Evolutionary conservation across 2,888 invertebrate species (phyloP), one percentile per base, ranked within the genome.

Genomic region (Drosophila peninsularis): DNA sequence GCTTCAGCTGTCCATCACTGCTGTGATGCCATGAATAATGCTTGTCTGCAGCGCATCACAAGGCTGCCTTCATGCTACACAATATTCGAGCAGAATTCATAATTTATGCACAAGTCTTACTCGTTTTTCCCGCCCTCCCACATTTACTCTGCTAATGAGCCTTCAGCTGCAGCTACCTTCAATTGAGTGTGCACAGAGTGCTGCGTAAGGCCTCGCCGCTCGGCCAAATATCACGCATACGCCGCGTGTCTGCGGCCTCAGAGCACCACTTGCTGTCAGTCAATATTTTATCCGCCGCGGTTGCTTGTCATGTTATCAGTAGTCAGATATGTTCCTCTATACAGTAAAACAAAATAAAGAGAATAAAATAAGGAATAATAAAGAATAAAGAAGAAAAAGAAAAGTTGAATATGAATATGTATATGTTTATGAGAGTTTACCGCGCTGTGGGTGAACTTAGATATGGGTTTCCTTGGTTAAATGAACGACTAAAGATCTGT

Each of bases 211-310:
- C 42, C 47, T 21, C 37, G 13, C 19, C 30, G 42, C 39, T 62
- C 54, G 42, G 34, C 27, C 47, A 63, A 60, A 66, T 57, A 70
- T 77, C 58, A 50, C 56, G 57, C 66, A 79, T 71, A 66, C 71
- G 70, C 64, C 57, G 13, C 36, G 52, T 78, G 41, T 47, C 50
- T 30, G 62, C 21, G 49, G 50, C 62, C 39, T 73, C 53, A 70
- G 62, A 2, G 47, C 49, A 27, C 13, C 50, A 44, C 39, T 61
- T 62, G 50, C 64, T 53, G 64, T 62, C 60, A 65, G 60, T 80
- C 78, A 86, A 86, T 83, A 80, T 78, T 79, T 71, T 65, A 74
- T 71, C 24, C 24, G 45, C 24, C 36, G 30, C 19, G 19, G n/a
- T 58, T 50, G 41, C 50, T 62, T 64, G 74, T 77, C 44, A 49